These are phyloP conservation scores for Typhlomys cinereus DNA, from an alignment of 2,113 vertebrate genomes.

Conservation along the genomic window DNA sequence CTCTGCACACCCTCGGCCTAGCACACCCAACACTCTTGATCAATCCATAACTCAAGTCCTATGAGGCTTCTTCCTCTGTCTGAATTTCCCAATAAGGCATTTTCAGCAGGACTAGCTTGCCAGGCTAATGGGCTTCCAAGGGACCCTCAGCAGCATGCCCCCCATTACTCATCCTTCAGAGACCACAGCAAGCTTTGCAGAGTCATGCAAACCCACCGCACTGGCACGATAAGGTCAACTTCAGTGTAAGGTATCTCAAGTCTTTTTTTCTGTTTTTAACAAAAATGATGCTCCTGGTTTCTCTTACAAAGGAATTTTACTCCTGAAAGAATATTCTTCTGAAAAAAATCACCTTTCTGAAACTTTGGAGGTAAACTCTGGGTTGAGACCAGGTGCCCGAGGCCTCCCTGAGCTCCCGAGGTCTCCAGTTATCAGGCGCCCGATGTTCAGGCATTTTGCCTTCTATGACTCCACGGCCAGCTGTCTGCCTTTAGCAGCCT, in stretches of 20 bases:
- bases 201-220: not conserved
- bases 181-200: not conserved
- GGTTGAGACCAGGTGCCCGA: not conserved
- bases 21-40: constrained; percentile 27
- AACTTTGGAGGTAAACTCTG: not conserved
- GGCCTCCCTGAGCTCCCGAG: not conserved
- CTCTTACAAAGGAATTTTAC: constrained; percentile 13
- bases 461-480: not conserved
- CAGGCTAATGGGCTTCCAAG: not conserved
- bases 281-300: not conserved
- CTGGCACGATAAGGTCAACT: not conserved
- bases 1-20: constrained; percentile 13
- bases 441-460: not conserved
- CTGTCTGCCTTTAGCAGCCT: not conserved
- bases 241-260: not conserved
- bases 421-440: too few relatives aligned
- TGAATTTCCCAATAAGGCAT: not conserved
- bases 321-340: constrained; percentile 5
- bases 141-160: not conserved
- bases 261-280: constrained; percentile 16
- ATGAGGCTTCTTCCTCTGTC: not conserved
- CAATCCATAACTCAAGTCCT: constrained; percentile 18
- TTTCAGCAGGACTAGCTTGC: not conserved
- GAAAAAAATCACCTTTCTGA: not conserved
- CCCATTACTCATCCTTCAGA: not conserved